A percentile compares a stretch with the other conserved stretches of the same genome.
phyloP scores from a whole-genome alignment of 2,888 invertebrate genomes.

The Lasioglossum pauxillum region DNA sequence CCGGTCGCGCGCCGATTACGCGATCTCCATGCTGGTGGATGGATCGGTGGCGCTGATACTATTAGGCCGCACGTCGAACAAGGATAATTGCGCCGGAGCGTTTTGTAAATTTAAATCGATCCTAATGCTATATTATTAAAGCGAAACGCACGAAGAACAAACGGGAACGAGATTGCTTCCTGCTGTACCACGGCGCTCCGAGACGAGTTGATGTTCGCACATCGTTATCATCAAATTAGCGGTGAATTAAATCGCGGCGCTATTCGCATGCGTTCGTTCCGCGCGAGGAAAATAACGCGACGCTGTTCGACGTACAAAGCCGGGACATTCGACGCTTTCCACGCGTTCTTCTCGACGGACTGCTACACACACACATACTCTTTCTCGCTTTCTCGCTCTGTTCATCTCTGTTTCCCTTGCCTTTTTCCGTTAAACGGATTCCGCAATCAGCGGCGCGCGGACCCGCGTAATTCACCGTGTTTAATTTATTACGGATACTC shows the following conservation, averaged over 20 bases:
- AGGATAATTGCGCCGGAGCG: slow-evolving; percentile 3
- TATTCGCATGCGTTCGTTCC: not conserved
- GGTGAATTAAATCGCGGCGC: slow-evolving; percentile 4
- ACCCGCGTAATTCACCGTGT: slow-evolving; percentile 28
- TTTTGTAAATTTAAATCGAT: slow-evolving; percentile 19
- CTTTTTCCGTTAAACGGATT: slow-evolving; percentile 18
- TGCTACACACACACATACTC: not conserved
- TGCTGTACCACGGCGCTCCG: not conserved
- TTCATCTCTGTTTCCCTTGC: not conserved
- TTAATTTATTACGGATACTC: slow-evolving; percentile 46
- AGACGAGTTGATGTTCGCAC: slow-evolving; percentile 16
- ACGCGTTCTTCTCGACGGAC: not conserved
- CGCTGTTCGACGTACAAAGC: not conserved
- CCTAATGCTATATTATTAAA: slow-evolving; percentile 12
- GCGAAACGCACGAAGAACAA: slow-evolving; percentile 4
- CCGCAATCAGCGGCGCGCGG: slow-evolving; percentile 27
- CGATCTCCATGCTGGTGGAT: not conserved
- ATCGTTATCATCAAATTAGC: slow-evolving; percentile 29
- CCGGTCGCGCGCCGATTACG: not conserved
- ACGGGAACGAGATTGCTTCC: slow-evolving; percentile 12
- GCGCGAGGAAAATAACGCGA: slow-evolving; percentile 4
- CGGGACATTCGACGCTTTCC: slow-evolving; percentile 6
- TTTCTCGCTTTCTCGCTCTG: not conserved
- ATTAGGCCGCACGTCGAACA: not conserved
- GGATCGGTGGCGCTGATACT: not conserved